These are phyloP conservation scores for Varanus komodoensis DNA, from an alignment of 2,113 vertebrate genomes.

Conservation along the genomic window DNA sequence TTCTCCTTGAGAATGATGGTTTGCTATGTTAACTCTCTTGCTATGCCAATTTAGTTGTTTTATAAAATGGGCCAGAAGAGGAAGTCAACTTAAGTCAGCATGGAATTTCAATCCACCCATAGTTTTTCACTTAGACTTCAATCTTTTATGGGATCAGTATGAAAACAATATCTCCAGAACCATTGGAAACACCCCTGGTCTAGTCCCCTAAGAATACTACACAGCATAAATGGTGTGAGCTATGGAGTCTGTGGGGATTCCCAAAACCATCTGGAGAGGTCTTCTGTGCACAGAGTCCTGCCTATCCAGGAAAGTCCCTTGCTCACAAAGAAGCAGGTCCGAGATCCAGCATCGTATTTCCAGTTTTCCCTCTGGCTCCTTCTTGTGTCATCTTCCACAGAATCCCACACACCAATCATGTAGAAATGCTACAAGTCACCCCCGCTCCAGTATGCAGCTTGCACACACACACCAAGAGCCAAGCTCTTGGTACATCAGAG, in stretches of 20 bases:
- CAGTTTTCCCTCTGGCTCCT: neutral
- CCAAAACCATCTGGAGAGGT: too few relatives aligned
- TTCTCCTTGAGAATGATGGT: neutral
- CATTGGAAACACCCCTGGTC: neutral
- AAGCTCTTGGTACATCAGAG: neutral
- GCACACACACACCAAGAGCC: too few relatives aligned
- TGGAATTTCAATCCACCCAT: neutral
- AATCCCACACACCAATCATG: neutral
- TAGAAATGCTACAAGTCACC: neutral
- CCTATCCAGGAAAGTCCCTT: too few relatives aligned
- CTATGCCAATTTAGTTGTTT: neutral
- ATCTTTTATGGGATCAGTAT: neutral
- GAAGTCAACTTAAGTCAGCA: too few relatives aligned
- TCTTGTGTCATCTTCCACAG: neutral
- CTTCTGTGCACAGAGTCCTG: too few relatives aligned
- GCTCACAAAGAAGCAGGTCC: neutral
- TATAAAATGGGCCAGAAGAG: neutral
- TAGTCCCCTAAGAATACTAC: too few relatives aligned
- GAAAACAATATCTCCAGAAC: neutral
- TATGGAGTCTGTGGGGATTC: too few relatives aligned
- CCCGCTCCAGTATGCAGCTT: too few relatives aligned
- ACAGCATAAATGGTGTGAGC: too few relatives aligned
- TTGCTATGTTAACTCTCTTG: neutral
- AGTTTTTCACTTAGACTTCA: neutral
- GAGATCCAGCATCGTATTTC: neutral